phyloP scores from a whole-genome alignment of 2,113 vertebrate genomes.

The Saccopteryx leptura region DNA sequence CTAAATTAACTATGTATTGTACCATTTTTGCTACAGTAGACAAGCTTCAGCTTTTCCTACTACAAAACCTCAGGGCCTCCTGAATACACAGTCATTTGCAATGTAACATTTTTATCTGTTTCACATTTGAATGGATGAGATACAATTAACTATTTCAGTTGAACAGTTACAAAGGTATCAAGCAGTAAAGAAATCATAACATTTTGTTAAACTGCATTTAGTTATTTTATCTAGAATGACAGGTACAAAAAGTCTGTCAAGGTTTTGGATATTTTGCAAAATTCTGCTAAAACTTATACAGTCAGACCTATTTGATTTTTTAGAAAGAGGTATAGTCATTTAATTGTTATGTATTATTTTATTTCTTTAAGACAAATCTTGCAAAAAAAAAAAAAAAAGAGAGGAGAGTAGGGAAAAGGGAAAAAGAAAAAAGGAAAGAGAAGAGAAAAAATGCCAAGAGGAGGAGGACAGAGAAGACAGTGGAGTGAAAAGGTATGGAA shows the following conservation, averaged over 20 bases:
- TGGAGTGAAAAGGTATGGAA: background rate
- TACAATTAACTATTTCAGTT: background rate
- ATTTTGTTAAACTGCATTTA: slow-evolving; percentile 32
- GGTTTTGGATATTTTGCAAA: slow-evolving; percentile 37
- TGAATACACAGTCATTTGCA: slow-evolving; percentile 3
- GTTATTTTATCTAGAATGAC: slow-evolving; percentile 61
- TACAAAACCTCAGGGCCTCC: slow-evolving; percentile 29
- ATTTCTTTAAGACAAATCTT: background rate
- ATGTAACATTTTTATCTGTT: slow-evolving; percentile 61
- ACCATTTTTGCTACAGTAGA: slow-evolving; percentile 46
- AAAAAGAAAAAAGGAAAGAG: background rate
- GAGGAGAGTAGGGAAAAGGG: background rate
- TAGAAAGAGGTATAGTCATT: slow-evolving; percentile 44
- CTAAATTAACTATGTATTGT: slow-evolving; percentile 73
- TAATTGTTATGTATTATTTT: slow-evolving; percentile 20
- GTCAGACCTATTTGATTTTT: background rate
- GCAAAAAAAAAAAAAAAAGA: background rate
- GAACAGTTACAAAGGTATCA: slow-evolving; percentile 37
- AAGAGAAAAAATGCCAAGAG: background rate
- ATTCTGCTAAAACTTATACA: slow-evolving; percentile 43
- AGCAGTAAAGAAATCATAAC: slow-evolving; percentile 54
- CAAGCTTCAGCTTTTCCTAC: slow-evolving; percentile 10
- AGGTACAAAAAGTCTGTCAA: background rate
- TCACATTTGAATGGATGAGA: slow-evolving; percentile 56
- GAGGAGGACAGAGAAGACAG: background rate